Base-by-base conservation (phyloP, 2,113 vertebrate species). In the Manacus vitellinus region DNA sequence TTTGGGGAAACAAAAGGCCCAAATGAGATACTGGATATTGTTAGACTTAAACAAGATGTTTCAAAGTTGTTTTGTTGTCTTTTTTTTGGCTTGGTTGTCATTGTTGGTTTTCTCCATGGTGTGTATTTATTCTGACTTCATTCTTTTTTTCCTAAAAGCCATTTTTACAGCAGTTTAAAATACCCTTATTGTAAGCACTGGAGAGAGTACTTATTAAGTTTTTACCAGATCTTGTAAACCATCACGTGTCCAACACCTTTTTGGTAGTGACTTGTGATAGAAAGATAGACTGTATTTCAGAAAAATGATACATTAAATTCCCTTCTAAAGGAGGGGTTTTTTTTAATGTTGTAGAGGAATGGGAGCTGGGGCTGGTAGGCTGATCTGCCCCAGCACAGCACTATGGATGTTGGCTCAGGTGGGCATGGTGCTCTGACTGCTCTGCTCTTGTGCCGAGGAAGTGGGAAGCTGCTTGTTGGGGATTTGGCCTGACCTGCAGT, bases 351-450 rank as follows among this genome's bases (percentile, higher is more conserved):
- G 2, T 13, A 9, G 46, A 65, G 37, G 19, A 52, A 22, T 11
- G 2, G 6, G 11, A 18, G 12, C 41, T 59, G 62, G 33, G 33
- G 6, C 14, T 86, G 80, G 33, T 61, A 43, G 41, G 6, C 39
- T 41, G 76, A 80, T 12, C 43, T 74, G 13, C 7, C 15, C 2
- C 1, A 4, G 44, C 8, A 9, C 22, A 46, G 7, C 1, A 1
- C 19, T 41, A 15, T 63, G 74, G 49, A 8, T 51, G 11, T 0
- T 17, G 66, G n/a, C 55, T 78, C 49, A 4, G 3, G 17, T 0
- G 1, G 17, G 17, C 11, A 59, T n/a, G 12, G 7, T 46, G 54
- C 33, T 75, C 62, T 82, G 27, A 23, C 19, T 70, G 51, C 12
- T 73, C 41, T 46, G n/a, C 20, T 73, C 28, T 18, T 41, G 16